Evolutionary conservation across 2,888 invertebrate species (phyloP).

Genomic region (Drosophila acutilabella): DNA sequence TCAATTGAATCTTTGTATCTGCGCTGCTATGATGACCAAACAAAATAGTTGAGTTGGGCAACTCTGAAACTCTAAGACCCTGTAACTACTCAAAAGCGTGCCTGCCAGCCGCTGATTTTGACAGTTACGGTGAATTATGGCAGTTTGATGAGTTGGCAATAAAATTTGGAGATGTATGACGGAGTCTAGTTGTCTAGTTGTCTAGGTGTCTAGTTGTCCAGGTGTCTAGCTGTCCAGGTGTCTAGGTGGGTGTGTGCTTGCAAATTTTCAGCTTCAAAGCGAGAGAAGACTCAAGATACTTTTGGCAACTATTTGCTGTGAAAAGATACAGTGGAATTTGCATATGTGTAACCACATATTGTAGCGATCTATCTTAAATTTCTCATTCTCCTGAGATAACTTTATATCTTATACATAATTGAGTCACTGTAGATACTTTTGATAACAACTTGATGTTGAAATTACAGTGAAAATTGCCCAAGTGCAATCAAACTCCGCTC

Average conservation of each 20-base stretch:
- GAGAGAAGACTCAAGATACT: slow-evolving; percentile 16
- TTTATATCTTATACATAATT: no score
- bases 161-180: slow-evolving; percentile 48
- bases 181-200: slow-evolving; percentile 25
- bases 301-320: slow-evolving; percentile 16
- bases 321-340: slow-evolving; percentile 6
- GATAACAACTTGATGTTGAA: neutral
- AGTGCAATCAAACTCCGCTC: neutral
- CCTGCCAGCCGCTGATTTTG: slow-evolving; percentile 72
- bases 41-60: slow-evolving; percentile 34
- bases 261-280: slow-evolving; percentile 10
- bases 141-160: slow-evolving; percentile 80
- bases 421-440: no score
- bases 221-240: slow-evolving; percentile 22
- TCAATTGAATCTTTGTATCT: slow-evolving; percentile 56
- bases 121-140: slow-evolving; percentile 82
- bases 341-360: slow-evolving; percentile 1
- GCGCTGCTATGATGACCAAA: slow-evolving; percentile 65
- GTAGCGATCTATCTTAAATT: no score
- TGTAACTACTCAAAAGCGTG: slow-evolving; percentile 67
- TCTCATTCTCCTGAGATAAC: no score
- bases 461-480: no score
- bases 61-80: slow-evolving; percentile 9
- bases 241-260: slow-evolving; percentile 18
- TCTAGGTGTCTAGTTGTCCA: slow-evolving; percentile 9